Evolutionary conservation across 2,888 invertebrate genomes (phyloP), one percentile per base, ranked within the genome.

Genomic region (Nemoura dubitans): DNA sequence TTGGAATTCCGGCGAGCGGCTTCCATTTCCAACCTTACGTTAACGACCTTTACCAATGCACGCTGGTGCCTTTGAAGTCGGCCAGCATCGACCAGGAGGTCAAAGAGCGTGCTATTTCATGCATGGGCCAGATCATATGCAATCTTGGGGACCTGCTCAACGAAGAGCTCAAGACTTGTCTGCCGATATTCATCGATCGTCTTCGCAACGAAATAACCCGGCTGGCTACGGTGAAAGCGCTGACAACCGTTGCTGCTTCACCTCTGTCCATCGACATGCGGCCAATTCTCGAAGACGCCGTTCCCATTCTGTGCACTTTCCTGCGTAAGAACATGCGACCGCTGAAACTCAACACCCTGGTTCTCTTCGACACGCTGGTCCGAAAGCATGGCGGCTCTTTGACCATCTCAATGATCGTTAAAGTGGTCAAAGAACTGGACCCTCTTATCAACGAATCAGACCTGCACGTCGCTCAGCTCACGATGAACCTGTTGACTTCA

Each of bases 11-110:
- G 88, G 90, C 91, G 88, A 92, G 93, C 0, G 93, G 93, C 77
- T 94, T 96, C 89, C 96, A 97, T 91, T 95, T 97, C 89, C 93
- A 94, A 1, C 95, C 95, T n/a, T 96, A 96, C 91, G 95, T 97
- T 28, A 94, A 94, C 21, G 95, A 95, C 87, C 95, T 97, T 91
- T 99, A 98, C 92, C 93, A 94, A 87, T 97, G 97, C 90, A 97
- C 98, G 0, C 92, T 98, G 89, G 94, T 96, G 87, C 94, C 98
- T 87, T 93, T 99, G 76, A 96, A 96, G 90, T 97, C 99, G 43
- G 97, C 98, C 0, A 99, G 99, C 91, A 98, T 99, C 90, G 99
- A 99, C 92, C 99, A 99, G 91, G 99, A 99, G 92, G 99, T 99
- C 0, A 99, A 99, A 92, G 99, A 99, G 91, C 94, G 98, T 29